These are phyloP conservation scores for Tinamus guttatus DNA, from an alignment of 2,113 vertebrate species.

Conservation along the genomic window DNA sequence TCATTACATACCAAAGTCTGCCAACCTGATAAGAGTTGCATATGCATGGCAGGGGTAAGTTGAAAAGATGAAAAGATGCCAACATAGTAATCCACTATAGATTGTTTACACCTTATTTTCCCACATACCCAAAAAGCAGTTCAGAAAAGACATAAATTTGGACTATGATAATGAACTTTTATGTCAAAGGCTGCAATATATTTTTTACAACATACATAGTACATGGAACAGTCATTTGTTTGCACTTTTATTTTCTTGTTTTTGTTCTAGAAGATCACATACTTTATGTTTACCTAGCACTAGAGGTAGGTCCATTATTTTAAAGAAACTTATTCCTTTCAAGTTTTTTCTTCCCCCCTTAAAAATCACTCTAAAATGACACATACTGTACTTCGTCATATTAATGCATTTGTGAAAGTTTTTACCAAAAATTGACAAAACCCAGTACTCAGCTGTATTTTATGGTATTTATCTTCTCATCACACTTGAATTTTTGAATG, in stretches of 20 bases:
- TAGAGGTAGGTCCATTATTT: background rate
- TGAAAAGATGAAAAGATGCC: background rate
- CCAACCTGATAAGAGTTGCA: background rate
- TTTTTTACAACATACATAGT: background rate
- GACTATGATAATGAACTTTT: background rate
- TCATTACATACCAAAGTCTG: background rate
- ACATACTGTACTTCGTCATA: background rate
- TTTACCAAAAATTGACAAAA: constrained; percentile 25
- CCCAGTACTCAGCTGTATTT: background rate
- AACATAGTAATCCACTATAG: background rate
- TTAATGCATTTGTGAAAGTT: background rate
- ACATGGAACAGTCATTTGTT: background rate
- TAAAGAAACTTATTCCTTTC: background rate
- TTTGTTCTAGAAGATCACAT: background rate
- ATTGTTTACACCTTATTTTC: background rate
- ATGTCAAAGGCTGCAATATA: background rate
- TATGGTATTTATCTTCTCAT: constrained; percentile 8
- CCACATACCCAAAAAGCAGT: background rate
- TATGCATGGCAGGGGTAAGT: background rate
- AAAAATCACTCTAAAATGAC: background rate
- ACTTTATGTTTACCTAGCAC: background rate
- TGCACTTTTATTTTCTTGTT: background rate
- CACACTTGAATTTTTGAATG: background rate
- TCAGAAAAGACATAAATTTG: background rate
- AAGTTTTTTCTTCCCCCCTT: background rate